Base-by-base conservation (phyloP, 1,140 invertebrate species). In the Pseudomyrmex concolor region DNA sequence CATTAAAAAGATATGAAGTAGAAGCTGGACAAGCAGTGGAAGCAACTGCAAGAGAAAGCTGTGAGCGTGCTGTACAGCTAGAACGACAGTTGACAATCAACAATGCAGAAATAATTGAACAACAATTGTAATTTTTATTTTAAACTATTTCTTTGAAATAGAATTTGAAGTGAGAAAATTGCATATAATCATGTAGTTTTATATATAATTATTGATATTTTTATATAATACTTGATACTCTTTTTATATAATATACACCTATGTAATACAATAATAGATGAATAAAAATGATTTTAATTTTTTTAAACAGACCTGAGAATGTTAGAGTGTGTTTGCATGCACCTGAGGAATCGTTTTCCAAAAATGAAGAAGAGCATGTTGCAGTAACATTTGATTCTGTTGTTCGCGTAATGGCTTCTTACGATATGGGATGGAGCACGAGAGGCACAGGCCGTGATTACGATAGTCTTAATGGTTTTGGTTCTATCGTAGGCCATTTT, bases 21-120 rank as follows among this genome's bases (percentile, higher is more conserved):
- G 59, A 60, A 60, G 19, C 19, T 19, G 59, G 59, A 60, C 12
- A 2, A 71, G 68, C 68, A 54, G 0, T 15, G 15, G 68, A 71
- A 71, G 25, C 3, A 43, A 50, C 34, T 15, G 68, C 51, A 8
- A 71, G 25, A 71, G 22, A 71, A 71, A 71, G 68, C 19, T 71
- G 68, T 55, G 10, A 54, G n/a, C 55, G 55, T 57, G 55, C 55
- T 8, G 55, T 57, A 17, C n/a, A 57, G 17, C 19, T 57, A 10
- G 34, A 71, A 19, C 68, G 19, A 25, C 22, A 48, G 15, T 9
- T 57, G 17, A 57, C 22, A 9, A 15, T 71, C n/a, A 51, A 71
- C 34, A 71, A 71, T 34, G 15, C 54, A 55, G 19, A 15, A 22
- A 71, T 12, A 15, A 54, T 71, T n/a, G 51, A 71, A 22, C n/a